Conservation (phyloP, 2,113 vertebrate species). For the Sphyrna mokarran region DNA sequence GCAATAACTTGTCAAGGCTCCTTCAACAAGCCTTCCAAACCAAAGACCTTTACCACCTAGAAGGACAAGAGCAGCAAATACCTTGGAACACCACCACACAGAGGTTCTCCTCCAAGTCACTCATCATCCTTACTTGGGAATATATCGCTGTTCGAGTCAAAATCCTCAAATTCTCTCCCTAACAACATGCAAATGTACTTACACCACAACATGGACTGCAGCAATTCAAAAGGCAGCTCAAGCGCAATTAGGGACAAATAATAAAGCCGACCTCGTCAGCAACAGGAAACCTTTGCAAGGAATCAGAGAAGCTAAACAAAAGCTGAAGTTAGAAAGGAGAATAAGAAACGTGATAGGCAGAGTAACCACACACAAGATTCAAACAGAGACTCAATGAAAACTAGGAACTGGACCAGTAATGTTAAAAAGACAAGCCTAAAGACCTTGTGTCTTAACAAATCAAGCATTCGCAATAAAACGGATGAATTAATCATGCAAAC, state of each 20-base stretch:
- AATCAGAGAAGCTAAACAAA: too few relatives aligned
- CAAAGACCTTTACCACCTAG: too few relatives aligned
- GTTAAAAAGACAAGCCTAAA: too few relatives aligned
- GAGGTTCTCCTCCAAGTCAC: too few relatives aligned
- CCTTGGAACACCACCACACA: background rate
- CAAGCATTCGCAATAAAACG: too few relatives aligned
- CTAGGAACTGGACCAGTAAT: too few relatives aligned
- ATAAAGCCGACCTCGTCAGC: too few relatives aligned
- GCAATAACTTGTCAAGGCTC: background rate
- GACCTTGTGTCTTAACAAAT: too few relatives aligned
- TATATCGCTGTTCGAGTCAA: background rate
- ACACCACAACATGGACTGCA: background rate
- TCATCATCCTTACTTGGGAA: background rate
- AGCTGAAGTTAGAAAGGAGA: too few relatives aligned
- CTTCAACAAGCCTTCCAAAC: too few relatives aligned
- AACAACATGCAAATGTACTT: background rate
- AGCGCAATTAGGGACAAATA: background rate
- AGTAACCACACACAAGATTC: background rate
- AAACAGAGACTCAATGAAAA: too few relatives aligned
- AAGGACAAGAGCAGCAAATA: background rate
- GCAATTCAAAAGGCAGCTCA: background rate
- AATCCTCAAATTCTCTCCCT: background rate
- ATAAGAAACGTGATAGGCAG: background rate
- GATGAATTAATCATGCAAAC: too few relatives aligned
- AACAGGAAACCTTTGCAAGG: background rate